These are phyloP conservation scores for Lepus europaeus DNA, from an alignment of 2,113 vertebrate species.

Conservation along the genomic window DNA sequence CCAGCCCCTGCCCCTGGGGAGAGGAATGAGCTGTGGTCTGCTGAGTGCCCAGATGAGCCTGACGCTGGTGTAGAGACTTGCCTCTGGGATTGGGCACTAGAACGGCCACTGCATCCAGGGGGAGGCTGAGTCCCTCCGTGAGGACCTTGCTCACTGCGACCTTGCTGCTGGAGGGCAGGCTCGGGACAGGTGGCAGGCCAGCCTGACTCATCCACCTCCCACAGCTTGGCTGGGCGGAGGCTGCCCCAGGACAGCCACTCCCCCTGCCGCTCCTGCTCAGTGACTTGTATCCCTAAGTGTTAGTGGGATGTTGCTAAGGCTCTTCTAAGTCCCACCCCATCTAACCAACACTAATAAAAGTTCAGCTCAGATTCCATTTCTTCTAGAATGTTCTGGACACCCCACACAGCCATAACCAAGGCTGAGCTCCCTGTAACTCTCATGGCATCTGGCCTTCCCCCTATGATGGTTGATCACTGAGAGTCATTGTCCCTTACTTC, in stretches of 20 bases:
- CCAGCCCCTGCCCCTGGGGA: background rate
- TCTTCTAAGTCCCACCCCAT: background rate
- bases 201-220: background rate
- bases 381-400: background rate
- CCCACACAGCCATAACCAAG: background rate
- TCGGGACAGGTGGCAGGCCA: fast-evolving
- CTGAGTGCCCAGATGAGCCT: background rate
- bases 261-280: background rate
- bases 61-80: background rate
- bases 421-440: background rate
- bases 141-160: background rate
- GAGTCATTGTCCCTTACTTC: background rate
- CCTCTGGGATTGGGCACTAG: background rate
- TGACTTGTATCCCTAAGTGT: background rate
- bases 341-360: background rate
- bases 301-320: background rate
- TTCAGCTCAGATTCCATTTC: background rate
- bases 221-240: background rate
- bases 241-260: background rate
- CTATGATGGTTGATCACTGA: background rate
- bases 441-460: background rate
- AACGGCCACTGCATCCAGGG: background rate
- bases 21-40: background rate
- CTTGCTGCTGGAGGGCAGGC: background rate
- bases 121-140: background rate